Evolutionary conservation across 1,140 invertebrate species (phyloP).

Genomic region (Drepana arcuata): DNA sequence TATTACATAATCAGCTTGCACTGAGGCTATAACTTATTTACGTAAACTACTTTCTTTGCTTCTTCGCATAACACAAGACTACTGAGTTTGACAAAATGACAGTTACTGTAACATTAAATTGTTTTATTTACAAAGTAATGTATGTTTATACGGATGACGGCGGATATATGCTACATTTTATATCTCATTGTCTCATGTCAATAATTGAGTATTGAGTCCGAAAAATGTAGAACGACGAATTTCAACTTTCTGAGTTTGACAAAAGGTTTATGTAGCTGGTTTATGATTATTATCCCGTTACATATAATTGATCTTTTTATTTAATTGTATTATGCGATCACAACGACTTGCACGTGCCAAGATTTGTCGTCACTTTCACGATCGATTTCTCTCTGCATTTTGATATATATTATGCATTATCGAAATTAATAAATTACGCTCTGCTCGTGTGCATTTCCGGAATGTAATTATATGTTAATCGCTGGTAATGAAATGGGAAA

Average conservation of each 20-base stretch:
- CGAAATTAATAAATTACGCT: not conserved
- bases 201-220: not conserved
- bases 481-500: not conserved
- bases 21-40: no score
- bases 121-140: no score
- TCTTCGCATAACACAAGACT: slow-evolving; percentile 14
- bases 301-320: slow-evolving; percentile 23
- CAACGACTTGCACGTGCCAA: no score
- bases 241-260: not conserved
- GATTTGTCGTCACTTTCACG: slow-evolving; percentile 44
- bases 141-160: no score
- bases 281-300: not conserved
- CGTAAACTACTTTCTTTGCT: slow-evolving; percentile 17
- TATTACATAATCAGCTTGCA: no score
- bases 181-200: not conserved
- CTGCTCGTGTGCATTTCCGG: not conserved
- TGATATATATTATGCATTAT: not conserved
- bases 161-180: no score
- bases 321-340: no score
- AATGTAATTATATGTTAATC: not conserved
- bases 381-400: slow-evolving; percentile 34
- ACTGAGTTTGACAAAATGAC: no score
- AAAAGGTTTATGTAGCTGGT: not conserved
- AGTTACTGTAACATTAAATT: no score
- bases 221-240: not conserved